Conservation (phyloP, 2,113 vertebrate genomes). For the Hassar affinis region DNA sequence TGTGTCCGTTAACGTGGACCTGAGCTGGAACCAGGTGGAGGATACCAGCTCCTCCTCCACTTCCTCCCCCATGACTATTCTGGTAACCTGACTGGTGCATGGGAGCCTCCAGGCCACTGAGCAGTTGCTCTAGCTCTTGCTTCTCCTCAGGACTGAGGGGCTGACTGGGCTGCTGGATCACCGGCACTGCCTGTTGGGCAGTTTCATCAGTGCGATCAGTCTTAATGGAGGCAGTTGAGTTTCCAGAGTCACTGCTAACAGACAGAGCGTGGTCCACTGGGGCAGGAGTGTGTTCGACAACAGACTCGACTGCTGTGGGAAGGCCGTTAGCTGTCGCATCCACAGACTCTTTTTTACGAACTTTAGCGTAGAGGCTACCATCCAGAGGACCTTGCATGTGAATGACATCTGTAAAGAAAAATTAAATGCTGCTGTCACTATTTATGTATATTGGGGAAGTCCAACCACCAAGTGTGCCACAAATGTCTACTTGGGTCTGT, state of each 20-base stretch:
- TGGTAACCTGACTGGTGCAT: constrained; percentile 79
- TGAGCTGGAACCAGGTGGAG: constrained; percentile 90
- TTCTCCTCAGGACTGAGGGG: constrained; percentile 89
- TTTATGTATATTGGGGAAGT: not conserved
- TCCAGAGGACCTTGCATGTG: constrained; percentile 96
- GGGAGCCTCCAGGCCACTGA: constrained; percentile 82
- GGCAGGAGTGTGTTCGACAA: constrained; percentile 63
- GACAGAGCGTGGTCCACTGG: constrained; percentile 90
- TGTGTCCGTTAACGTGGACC: constrained; percentile 88
- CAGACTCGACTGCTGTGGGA: constrained; percentile 57
- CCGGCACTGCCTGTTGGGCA: constrained; percentile 58
- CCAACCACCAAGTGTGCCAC: not conserved
- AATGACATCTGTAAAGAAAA: constrained; percentile 77
- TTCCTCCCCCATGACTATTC: constrained; percentile 52
- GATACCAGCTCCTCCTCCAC: constrained; percentile 58
- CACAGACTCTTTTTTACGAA: constrained; percentile 94
- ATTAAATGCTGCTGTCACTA: not conserved
- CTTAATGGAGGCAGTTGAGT: constrained; percentile 95
- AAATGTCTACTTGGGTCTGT: not conserved
- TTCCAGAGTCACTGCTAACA: constrained; percentile 95
- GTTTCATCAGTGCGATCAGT: constrained; percentile 91
- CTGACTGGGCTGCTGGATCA: constrained; percentile 66
- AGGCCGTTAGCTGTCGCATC: constrained; percentile 77
- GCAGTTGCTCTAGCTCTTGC: constrained; percentile 87
- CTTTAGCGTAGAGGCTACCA: constrained; percentile 96